Conservation (phyloP, 2,113 vertebrate species). For the Microcebus murinus region DNA sequence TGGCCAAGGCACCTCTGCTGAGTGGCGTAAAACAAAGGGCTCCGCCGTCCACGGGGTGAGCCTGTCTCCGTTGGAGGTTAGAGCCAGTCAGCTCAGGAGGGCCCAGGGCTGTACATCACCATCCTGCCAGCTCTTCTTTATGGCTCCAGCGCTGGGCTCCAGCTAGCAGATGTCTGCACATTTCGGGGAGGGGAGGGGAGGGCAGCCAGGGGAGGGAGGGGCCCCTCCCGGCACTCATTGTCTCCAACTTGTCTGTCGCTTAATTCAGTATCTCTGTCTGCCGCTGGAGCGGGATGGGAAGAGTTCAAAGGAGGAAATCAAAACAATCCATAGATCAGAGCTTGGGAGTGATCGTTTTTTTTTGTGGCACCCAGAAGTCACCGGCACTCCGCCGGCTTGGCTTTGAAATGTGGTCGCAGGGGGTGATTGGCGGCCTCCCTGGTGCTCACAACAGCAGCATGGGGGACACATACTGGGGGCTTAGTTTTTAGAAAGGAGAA, state of each 20-base stretch:
- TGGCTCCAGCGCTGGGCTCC: slow-evolving; percentile 76
- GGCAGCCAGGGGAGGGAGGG: slow-evolving; percentile 50
- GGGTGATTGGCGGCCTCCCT: slow-evolving; percentile 59
- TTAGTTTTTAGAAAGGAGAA: slow-evolving; percentile 63
- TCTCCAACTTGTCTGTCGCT: slow-evolving; percentile 88
- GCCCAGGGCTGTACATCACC: slow-evolving; percentile 81
- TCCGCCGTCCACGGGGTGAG: slow-evolving; percentile 74
- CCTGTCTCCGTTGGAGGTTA: slow-evolving; percentile 78
- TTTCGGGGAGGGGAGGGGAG: slow-evolving; percentile 68
- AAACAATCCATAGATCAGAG: slow-evolving; percentile 85
- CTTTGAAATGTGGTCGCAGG: slow-evolving; percentile 84
- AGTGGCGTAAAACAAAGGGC: slow-evolving; percentile 84
- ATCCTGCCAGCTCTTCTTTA: slow-evolving; percentile 82
- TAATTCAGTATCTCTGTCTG: slow-evolving; percentile 84
- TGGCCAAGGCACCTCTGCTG: slow-evolving; percentile 85
- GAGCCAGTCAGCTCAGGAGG: slow-evolving; percentile 78
- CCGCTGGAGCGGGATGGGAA: slow-evolving; percentile 82
- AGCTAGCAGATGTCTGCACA: slow-evolving; percentile 86
- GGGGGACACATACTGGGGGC: slow-evolving; percentile 47
- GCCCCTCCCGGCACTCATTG: slow-evolving; percentile 72
- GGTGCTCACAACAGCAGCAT: slow-evolving; percentile 62
- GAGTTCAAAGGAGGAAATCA: slow-evolving; percentile 89
- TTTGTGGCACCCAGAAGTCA: slow-evolving; percentile 81
- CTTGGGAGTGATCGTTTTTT: slow-evolving; percentile 49
- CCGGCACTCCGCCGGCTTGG: slow-evolving; percentile 79